Base-by-base conservation (phyloP, 2,888 invertebrate genomes). In the Oegoconia quadripuncta region DNA sequence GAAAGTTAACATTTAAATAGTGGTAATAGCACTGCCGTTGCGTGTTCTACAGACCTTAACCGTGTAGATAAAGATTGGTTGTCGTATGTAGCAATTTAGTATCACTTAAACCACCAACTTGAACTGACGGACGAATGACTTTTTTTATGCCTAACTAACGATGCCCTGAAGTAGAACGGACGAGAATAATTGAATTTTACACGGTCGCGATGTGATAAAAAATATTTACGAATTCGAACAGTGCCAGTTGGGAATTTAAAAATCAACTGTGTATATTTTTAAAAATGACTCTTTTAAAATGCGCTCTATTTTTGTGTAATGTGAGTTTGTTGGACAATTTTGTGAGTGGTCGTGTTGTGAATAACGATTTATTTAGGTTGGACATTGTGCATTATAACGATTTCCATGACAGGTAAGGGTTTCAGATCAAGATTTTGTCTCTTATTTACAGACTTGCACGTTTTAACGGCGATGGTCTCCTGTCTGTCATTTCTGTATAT, bases 311-410 rank as follows among this genome's bases (percentile, higher is more conserved):
- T 33, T 34, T 50, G 36, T 37, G 42, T 20, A 44, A 40, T 46
- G 45, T 54, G 44, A 46, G 41, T 51, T 38, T 46, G 48, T 33
- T 41, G 25, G 37, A 29, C 15, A 31, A 13, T 33, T 40, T 35
- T 15, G 63, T 60, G n/a, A 54, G 46, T 47, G 52, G 63, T 23
- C 56, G 55, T 30, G 66, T 72, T 31, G 36, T 72, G 14, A 12
- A n/a, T 9, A 54, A 64, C 37, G 59, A 66, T 27, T 50, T 82
- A n/a, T 89, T 83, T 49, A 72, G 78, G 39, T 56, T 91, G 43
- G 88, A 90, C 42, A 72, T 91, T 35, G 70, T 89, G 34, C 89
- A 89, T 59, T 79, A 88, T 26, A 89, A 89, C 54, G 89, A 89
- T 64, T 89, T 89, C 52, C 89, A 89, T 53, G 89, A 81, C 35